Evolutionary conservation across 2,888 invertebrate genomes (phyloP).

Genomic region (Phasia obesa): DNA sequence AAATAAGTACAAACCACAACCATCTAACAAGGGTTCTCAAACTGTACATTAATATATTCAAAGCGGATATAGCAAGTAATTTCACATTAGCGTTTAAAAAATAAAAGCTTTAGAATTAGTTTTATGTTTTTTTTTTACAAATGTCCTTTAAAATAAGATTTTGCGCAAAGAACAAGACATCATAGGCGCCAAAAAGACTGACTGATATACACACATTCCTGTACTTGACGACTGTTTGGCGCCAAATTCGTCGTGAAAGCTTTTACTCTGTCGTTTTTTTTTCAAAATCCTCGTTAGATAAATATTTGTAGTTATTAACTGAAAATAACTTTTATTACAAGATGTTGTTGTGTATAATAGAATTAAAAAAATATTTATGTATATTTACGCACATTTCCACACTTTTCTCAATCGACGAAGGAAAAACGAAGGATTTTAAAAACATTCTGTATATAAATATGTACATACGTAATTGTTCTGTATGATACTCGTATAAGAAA

Average conservation of each 20-base stretch:
- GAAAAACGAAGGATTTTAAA: constrained; percentile 22
- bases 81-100: too few relatives aligned
- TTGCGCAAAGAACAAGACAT: too few relatives aligned
- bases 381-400: constrained; percentile 36
- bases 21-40: too few relatives aligned
- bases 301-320: too few relatives aligned
- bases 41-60: too few relatives aligned
- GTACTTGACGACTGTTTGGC: constrained; percentile 60
- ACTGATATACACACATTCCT: constrained; percentile 57
- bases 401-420: neutral
- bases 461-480: too few relatives aligned
- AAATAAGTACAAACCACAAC: too few relatives aligned
- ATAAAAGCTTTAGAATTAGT: too few relatives aligned
- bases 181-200: constrained; percentile 59
- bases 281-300: constrained; percentile 1
- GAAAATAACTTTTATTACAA: too few relatives aligned
- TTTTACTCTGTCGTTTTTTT: constrained; percentile 27
- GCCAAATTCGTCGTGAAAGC: constrained; percentile 59
- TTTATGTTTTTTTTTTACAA: too few relatives aligned
- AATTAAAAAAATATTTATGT: neutral
- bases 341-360: constrained; percentile 6
- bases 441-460: neutral
- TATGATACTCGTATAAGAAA: neutral
- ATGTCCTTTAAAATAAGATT: too few relatives aligned
- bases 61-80: too few relatives aligned